Percentiles rank a stretch among this genome's conserved stretches.
Conservation (phyloP, 2,888 invertebrate species). For the Campoplex capitator region DNA sequence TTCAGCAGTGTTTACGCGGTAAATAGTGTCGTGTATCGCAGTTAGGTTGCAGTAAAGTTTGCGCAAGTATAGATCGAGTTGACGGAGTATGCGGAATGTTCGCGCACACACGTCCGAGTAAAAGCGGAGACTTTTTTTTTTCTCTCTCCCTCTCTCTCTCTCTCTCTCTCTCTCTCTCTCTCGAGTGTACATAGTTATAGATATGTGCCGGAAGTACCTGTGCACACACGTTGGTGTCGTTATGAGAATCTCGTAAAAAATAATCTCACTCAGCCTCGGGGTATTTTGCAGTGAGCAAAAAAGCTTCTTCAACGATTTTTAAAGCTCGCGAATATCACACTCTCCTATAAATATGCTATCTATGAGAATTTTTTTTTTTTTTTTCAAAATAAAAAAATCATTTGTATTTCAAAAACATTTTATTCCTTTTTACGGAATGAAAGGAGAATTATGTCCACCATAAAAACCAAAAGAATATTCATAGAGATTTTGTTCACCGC, state of each 20-base stretch:
- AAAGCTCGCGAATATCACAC: slow-evolving; percentile 6
- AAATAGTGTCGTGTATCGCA: neutral
- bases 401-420: neutral
- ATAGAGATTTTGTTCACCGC: neutral
- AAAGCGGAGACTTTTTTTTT: neutral
- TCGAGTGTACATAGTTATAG: neutral
- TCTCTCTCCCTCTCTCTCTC: too few relatives aligned
- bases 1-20: neutral
- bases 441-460: neutral
- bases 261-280: slow-evolving; percentile 41
- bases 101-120: neutral
- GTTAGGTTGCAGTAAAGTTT: slow-evolving; percentile 23
- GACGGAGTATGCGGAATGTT: slow-evolving; percentile 3
- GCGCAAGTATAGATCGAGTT: slow-evolving; percentile 12
- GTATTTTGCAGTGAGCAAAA: slow-evolving; percentile 26
- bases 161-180: neutral
- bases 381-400: neutral
- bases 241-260: slow-evolving; percentile 59
- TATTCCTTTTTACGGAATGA: neutral
- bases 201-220: neutral
- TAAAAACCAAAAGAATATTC: neutral
- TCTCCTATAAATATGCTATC: neutral
- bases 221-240: slow-evolving; percentile 28
- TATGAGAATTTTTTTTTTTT: neutral
- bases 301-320: slow-evolving; percentile 19